Percentiles rank a stretch among this genome's conserved stretches.
phyloP scores from a whole-genome alignment of 1,140 invertebrate species.

The Cylas formicarius region DNA sequence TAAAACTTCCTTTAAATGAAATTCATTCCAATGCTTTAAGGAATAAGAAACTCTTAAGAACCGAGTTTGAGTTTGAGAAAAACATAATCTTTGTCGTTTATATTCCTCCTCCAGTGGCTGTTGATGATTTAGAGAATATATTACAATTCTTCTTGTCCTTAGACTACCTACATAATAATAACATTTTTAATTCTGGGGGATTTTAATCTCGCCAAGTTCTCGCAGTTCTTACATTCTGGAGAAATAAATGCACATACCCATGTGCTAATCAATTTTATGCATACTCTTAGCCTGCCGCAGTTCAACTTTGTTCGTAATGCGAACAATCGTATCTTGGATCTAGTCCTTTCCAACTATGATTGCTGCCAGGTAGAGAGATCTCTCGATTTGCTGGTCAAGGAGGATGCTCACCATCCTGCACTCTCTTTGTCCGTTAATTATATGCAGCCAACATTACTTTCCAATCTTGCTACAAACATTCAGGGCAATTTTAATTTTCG shows the following conservation, averaged over 20 bases:
- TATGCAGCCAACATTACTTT: no score
- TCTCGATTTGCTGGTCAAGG: background rate
- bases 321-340: slow-evolving; percentile 1
- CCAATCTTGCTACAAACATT: no score
- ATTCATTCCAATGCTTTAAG: no score
- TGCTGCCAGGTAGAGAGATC: background rate
- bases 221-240: background rate
- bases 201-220: background rate
- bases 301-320: background rate
- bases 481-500: no score
- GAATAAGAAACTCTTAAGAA: no score
- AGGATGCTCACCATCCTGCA: slow-evolving; percentile 4
- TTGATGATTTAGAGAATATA: background rate
- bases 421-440: background rate
- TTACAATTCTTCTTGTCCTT: background rate
- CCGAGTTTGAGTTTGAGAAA: no score
- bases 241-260: background rate
- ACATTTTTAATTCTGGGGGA: background rate
- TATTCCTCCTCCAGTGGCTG: background rate
- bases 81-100: slow-evolving; percentile 2
- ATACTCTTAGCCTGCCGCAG: background rate
- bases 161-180: background rate
- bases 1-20: no score
- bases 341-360: background rate
- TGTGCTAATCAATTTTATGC: background rate